These are phyloP conservation scores for Cynocephalus volans DNA, from an alignment of 2,113 vertebrate species.

Conservation along the genomic window DNA sequence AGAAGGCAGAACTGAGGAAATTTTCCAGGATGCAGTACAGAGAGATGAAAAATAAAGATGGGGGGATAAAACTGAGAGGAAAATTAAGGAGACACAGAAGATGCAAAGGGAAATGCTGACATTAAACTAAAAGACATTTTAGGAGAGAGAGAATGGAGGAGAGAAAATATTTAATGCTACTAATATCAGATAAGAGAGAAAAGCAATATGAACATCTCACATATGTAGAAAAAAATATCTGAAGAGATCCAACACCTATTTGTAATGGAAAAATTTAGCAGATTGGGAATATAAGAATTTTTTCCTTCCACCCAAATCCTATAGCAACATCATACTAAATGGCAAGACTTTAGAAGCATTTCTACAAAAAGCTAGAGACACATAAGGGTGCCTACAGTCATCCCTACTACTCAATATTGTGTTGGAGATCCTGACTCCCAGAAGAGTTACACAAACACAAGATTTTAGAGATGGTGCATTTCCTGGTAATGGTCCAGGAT, in stretches of 20 bases:
- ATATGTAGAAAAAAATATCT: background rate
- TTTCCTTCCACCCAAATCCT: background rate
- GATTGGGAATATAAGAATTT: background rate
- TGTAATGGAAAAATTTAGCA: background rate
- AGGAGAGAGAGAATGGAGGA: slow-evolving; percentile 9
- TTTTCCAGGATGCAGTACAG: background rate
- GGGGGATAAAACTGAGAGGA: background rate
- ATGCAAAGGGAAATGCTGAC: background rate
- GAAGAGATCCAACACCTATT: background rate
- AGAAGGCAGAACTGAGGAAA: slow-evolving; percentile 44
- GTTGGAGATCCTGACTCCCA: background rate
- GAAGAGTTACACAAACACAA: background rate
- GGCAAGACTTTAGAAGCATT: background rate
- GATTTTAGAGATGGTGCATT: background rate
- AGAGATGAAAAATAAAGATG: background rate
- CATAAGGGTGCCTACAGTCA: background rate
- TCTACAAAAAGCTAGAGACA: background rate
- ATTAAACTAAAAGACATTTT: slow-evolving; percentile 36
- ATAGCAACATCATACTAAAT: background rate
- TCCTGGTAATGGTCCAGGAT: background rate
- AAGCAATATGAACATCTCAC: background rate
- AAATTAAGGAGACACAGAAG: background rate
- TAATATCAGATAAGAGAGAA: background rate
- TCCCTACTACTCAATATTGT: background rate
- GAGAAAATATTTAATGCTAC: background rate